Conservation (phyloP, 2,113 vertebrate species). For the Paraplagusia blochii region DNA sequence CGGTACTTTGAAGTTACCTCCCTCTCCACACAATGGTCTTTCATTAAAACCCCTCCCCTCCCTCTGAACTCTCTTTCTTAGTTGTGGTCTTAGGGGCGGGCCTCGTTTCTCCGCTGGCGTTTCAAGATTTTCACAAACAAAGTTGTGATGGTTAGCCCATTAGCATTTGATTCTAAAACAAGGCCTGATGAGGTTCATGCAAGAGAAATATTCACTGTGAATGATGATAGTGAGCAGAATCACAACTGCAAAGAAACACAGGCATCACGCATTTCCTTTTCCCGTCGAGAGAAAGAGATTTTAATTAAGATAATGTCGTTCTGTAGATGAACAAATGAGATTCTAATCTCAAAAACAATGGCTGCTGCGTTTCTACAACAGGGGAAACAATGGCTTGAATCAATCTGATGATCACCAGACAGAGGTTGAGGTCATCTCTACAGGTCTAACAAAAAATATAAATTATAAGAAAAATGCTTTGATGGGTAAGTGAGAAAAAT, state of each 20-base stretch:
- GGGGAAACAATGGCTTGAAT: conserved; percentile 17
- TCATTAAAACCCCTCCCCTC: conserved; percentile 42
- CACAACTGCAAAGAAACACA: conserved; percentile 5
- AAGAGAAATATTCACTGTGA: conserved; percentile 27
- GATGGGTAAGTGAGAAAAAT: conserved; percentile 10
- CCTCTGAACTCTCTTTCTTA: conserved; percentile 30
- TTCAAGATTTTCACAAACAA: conserved; percentile 45
- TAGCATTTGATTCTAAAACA: conserved; percentile 32
- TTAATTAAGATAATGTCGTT: conserved; percentile 34
- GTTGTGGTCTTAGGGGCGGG: conserved; percentile 18
- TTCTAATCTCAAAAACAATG: conserved; percentile 17
- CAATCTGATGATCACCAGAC: conserved; percentile 8
- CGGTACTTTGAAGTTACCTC: conserved; percentile 62
- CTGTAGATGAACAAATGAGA: conserved; percentile 6
- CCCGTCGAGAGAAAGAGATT: conserved; percentile 9
- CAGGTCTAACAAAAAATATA: no score
- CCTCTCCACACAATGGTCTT: conserved; percentile 28
- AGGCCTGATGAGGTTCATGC: conserved; percentile 25
- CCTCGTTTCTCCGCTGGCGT: conserved; percentile 18
- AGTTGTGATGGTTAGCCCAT: conserved; percentile 10
- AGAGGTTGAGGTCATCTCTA: conserved; percentile 1
- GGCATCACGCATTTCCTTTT: conserved; percentile 31
- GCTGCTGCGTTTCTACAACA: no score
- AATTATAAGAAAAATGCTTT: no score
- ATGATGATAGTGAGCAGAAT: conserved; percentile 16